phyloP scores from a whole-genome alignment of 2,888 invertebrate genomes.

The Campaea margaritaria region DNA sequence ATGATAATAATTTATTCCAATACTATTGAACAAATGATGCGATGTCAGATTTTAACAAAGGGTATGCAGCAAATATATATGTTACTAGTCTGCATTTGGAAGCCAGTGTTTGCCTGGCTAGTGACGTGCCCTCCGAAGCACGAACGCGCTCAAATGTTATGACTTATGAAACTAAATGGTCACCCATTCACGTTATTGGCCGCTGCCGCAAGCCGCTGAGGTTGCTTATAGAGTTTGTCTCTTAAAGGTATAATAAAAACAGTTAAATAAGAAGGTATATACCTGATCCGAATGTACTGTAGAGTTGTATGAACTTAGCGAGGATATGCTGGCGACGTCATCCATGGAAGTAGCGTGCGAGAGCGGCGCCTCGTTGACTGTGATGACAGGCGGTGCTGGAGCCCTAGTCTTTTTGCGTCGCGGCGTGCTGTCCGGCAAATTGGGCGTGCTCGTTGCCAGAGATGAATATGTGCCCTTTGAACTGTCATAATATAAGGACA shows the following conservation, averaged over 20 bases:
- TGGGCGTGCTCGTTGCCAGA: constrained; percentile 73
- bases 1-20: not conserved
- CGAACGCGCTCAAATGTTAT: too few species aligned
- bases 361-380: constrained; percentile 47
- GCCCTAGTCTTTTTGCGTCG: constrained; percentile 88
- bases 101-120: too few species aligned
- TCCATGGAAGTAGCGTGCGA: constrained; percentile 70
- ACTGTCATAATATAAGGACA: constrained; percentile 48
- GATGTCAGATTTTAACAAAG: not conserved
- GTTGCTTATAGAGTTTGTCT: too few species aligned
- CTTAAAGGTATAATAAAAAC: not conserved
- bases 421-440: constrained; percentile 73
- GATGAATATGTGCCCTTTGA: constrained; percentile 68
- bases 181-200: too few species aligned
- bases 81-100: too few species aligned
- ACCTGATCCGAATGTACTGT: constrained; percentile 75
- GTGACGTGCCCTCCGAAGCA: too few species aligned
- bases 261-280: constrained; percentile 1
- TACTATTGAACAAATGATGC: not conserved
- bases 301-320: constrained; percentile 76
- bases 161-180: too few species aligned
- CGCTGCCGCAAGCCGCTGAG: too few species aligned
- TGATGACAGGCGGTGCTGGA: constrained; percentile 85
- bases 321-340: constrained; percentile 77
- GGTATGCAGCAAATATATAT: not conserved